Evolutionary conservation across 2,888 invertebrate genomes (phyloP), one percentile per base, ranked within the genome.

Genomic region (Hirtodrosophila duncani): DNA sequence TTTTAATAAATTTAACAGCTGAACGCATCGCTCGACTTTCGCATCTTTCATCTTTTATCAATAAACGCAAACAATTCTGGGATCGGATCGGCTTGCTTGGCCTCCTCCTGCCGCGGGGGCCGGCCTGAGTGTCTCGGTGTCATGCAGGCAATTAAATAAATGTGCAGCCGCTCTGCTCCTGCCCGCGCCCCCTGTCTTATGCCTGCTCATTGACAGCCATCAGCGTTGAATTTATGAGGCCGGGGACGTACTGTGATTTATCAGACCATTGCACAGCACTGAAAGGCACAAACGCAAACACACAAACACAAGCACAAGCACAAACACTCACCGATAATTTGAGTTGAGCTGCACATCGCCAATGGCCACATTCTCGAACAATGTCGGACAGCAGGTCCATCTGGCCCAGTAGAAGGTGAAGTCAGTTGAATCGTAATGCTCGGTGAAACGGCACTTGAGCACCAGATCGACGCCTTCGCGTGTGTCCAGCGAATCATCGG

Each of bases 321-420:
- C 27, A 38, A 37, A 37, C 31, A 79, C 91, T 91, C 88, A 94
- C 92, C 92, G 92, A 89, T 97, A 97, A 88, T 94, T 93, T 64
- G 91, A 91, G 82, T 94, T 94, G 66, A 97, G 89, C 41, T 95
- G 92, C 44, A 92, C 92, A 78, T 91, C 90, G 66, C 93, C 93
- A 81, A 97, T 94, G 79, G 96, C 96, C 39, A 96, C 96, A 86
- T 95, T 96, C 88, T 96, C 96, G 87, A 94, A 94, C 42, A 92
- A 91, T 80, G 91, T 91, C 80, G 92, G 92, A 66, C 86, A 86
- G 71, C 93, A 94, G 84, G 92, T 93, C 84, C 85, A 85, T 69
- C 94, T 90, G 41, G 93, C 91, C 96, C 96, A 96, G 88, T 94
- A 96, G 88, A 93, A 94, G 43, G 94, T 94, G 69, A 93, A 92